Evolutionary conservation across 2,888 invertebrate genomes (phyloP).

Genomic region (Pyrrhosoma nymphula): DNA sequence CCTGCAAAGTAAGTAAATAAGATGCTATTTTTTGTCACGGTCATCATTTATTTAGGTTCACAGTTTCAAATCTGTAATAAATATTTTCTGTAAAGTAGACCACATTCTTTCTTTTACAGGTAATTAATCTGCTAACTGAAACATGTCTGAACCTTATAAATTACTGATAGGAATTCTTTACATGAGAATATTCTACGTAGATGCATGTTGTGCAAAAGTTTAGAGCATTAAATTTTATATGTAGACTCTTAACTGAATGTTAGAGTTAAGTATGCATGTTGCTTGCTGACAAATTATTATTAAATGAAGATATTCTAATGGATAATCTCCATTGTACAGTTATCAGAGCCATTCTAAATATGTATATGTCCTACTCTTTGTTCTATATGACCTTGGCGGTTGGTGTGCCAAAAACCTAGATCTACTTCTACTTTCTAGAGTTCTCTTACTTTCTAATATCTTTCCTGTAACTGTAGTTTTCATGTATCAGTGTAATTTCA

Average conservation of each 20-base stretch:
- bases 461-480: too few relatives aligned
- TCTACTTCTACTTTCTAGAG: too few relatives aligned
- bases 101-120: neutral
- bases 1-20: slow-evolving; percentile 23
- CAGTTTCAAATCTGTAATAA: neutral
- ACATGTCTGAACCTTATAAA: neutral
- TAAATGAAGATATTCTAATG: neutral
- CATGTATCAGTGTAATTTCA: too few relatives aligned
- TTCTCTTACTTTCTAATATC: too few relatives aligned
- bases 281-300: neutral
- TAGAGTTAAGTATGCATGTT: neutral
- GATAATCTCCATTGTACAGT: neutral
- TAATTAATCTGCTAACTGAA: neutral
- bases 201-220: neutral
- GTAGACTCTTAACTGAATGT: neutral
- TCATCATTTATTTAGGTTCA: neutral
- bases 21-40: neutral
- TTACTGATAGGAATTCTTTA: neutral
- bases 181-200: neutral
- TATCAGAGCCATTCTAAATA: too few relatives aligned
- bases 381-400: too few relatives aligned
- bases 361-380: too few relatives aligned
- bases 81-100: neutral
- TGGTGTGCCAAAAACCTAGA: too few relatives aligned
- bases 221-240: neutral